Percentiles rank a stretch among this genome's conserved stretches.
phyloP scores from a whole-genome alignment of 2,888 invertebrate genomes.

The Arrhopalites spinosus region DNA sequence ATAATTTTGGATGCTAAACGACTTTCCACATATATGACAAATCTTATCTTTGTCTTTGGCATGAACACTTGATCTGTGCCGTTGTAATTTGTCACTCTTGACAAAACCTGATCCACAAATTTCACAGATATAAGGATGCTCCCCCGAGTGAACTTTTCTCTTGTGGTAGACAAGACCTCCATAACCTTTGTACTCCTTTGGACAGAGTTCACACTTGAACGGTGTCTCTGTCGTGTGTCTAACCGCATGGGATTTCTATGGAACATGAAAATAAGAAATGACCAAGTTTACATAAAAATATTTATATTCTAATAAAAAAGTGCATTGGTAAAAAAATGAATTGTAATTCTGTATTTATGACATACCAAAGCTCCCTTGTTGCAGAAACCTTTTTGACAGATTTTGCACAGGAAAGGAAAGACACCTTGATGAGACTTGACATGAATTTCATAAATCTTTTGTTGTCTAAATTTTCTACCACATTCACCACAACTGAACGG shows the following conservation, averaged over 20 bases:
- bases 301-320: too few relatives aligned
- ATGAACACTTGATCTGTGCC: slow-evolving; percentile 2
- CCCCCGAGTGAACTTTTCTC: slow-evolving; percentile 1
- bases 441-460: not conserved
- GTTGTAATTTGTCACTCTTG: not conserved
- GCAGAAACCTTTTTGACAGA: not conserved
- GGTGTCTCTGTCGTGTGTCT: not conserved
- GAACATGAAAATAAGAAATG: too few relatives aligned
- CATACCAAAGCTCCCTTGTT: not conserved
- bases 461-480: not conserved
- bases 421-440: slow-evolving; percentile 1
- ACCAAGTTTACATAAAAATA: too few relatives aligned
- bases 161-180: slow-evolving; percentile 10
- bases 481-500: slow-evolving; percentile 10
- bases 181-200: slow-evolving; percentile 13
- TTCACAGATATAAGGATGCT: not conserved
- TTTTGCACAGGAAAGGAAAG: not conserved
- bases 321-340: too few relatives aligned
- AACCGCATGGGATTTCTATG: not conserved
- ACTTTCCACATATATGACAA: slow-evolving; percentile 9
- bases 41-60: not conserved
- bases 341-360: too few relatives aligned
- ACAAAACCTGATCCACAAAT: slow-evolving; percentile 3
- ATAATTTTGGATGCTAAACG: not conserved
- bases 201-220: not conserved